A percentile compares a stretch with the other conserved stretches of the same genome.
These are phyloP conservation scores for Brienomyrus brachyistius DNA, from an alignment of 2,113 vertebrate species.

Conservation along the genomic window DNA sequence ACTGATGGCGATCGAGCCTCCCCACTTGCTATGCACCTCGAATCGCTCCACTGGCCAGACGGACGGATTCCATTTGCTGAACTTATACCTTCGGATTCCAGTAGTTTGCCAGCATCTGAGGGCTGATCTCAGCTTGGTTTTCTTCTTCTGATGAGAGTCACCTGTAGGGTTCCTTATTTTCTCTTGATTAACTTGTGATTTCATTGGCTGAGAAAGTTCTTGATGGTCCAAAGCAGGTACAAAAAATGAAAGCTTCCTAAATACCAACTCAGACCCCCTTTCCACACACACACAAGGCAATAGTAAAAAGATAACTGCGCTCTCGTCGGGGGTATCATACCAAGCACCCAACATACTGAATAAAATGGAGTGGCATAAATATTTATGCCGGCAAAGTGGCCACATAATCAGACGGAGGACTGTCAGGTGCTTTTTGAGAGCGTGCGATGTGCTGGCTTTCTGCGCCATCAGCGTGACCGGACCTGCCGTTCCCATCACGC, in stretches of 20 bases:
- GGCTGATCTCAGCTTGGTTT: neutral
- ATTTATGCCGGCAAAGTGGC: conserved; percentile 70
- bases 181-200: conserved; percentile 6
- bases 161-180: neutral
- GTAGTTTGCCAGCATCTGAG: neutral
- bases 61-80: conserved; percentile 26
- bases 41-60: conserved; percentile 19
- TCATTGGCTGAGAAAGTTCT: neutral
- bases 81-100: neutral
- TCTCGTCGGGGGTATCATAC: conserved; percentile 37
- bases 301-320: conserved; percentile 30
- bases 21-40: neutral
- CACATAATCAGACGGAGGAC: conserved; percentile 66
- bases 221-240: neutral
- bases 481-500: neutral
- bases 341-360: conserved; percentile 66
- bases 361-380: conserved; percentile 70
- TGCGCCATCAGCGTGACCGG: neutral
- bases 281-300: conserved; percentile 48
- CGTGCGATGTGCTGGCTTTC: conserved; percentile 40
- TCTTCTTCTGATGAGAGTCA: neutral
- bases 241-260: conserved; percentile 15
- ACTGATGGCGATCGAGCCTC: conserved; percentile 29
- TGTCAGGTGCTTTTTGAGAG: conserved; percentile 54
- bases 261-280: conserved; percentile 27